Conservation (phyloP, 2,888 invertebrate species). For the Pseudococcus jackbeardsleyi region DNA sequence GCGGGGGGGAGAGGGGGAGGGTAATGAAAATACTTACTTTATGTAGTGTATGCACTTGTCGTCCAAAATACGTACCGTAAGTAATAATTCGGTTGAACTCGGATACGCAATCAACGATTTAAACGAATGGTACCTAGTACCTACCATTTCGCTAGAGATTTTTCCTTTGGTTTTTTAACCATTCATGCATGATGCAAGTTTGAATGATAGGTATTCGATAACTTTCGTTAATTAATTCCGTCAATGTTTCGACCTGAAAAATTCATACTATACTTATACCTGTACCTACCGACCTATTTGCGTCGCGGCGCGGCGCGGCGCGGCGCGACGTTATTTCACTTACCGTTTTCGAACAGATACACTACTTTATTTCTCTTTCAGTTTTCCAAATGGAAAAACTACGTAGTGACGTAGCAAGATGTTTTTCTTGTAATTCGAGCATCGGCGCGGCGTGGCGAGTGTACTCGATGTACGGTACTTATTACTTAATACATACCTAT, state of each 20-base stretch:
- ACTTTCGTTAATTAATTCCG: constrained; percentile 80
- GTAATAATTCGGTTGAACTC: constrained; percentile 80
- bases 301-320: too few relatives aligned
- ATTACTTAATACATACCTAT: too few relatives aligned
- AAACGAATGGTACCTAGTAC: too few relatives aligned
- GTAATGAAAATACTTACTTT: constrained; percentile 72
- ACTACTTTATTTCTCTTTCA: constrained; percentile 7
- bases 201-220: constrained; percentile 80
- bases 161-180: constrained; percentile 79
- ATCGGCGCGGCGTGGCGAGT: background rate
- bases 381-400: background rate
- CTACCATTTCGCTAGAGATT: constrained; percentile 79
- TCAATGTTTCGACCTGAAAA: constrained; percentile 79
- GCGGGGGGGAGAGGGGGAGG: too few relatives aligned
- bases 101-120: constrained; percentile 86
- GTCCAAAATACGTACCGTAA: constrained; percentile 77
- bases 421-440: background rate
- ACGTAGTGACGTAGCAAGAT: too few relatives aligned
- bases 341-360: background rate
- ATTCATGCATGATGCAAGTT: constrained; percentile 85
- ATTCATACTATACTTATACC: too few relatives aligned
- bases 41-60: constrained; percentile 79
- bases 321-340: background rate
- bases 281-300: too few relatives aligned
- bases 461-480: background rate